phyloP scores from a whole-genome alignment of 2,888 invertebrate genomes.

The Folsomia manolachei region DNA sequence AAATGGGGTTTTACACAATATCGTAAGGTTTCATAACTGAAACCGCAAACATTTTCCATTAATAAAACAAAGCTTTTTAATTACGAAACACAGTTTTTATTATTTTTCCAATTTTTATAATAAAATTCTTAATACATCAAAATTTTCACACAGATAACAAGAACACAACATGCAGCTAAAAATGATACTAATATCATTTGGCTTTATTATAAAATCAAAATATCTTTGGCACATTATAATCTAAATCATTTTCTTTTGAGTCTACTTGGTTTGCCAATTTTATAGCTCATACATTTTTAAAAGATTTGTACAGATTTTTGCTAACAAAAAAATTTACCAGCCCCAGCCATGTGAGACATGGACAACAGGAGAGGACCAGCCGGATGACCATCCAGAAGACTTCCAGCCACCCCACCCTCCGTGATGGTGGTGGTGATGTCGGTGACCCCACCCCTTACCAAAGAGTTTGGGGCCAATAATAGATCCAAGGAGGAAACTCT shows the following conservation, averaged over 20 bases:
- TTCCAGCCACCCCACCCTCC: conserved; percentile 29
- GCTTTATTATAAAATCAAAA: neutral
- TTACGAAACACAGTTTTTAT: too few species aligned
- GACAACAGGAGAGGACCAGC: conserved; percentile 4
- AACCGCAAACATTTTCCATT: too few species aligned
- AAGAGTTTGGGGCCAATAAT: conserved; percentile 33
- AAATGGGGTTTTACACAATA: too few species aligned
- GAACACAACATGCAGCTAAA: neutral
- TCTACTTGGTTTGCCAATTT: neutral
- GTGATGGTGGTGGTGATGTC: conserved; percentile 11
- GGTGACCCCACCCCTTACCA: conserved; percentile 18
- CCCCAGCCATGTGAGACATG: conserved; percentile 9
- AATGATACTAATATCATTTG: too few species aligned
- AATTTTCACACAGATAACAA: neutral
- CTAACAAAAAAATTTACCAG: neutral
- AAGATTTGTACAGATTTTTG: conserved; percentile 7
- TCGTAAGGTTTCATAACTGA: too few species aligned
- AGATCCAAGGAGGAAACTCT: conserved; percentile 38
- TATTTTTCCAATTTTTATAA: too few species aligned
- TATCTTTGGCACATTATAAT: neutral
- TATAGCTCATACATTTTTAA: too few species aligned
- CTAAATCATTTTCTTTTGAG: neutral
- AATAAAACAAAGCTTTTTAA: too few species aligned
- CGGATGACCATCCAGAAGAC: conserved; percentile 20
- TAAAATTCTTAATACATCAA: too few species aligned